Conservation (phyloP, 2,113 vertebrate species). For the Tylochromis polylepis region DNA sequence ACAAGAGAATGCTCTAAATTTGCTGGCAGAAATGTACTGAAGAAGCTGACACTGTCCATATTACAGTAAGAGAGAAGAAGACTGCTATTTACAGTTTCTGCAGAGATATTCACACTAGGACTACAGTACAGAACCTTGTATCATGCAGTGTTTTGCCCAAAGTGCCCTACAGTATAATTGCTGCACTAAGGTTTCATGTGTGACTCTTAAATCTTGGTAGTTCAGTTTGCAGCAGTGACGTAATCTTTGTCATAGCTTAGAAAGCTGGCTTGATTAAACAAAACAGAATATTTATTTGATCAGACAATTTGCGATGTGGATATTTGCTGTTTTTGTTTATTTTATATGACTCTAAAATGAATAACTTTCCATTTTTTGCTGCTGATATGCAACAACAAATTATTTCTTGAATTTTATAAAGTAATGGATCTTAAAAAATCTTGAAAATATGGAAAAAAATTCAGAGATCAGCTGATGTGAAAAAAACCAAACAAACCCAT, state of each 20-base stretch:
- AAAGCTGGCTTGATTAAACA: not conserved
- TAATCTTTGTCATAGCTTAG: not conserved
- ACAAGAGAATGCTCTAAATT: not conserved
- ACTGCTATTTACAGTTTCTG: not conserved
- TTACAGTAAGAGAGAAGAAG: no score
- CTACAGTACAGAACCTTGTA: not conserved
- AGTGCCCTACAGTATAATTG: not conserved
- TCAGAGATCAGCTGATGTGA: not conserved
- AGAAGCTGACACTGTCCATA: not conserved
- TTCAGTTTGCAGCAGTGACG: not conserved
- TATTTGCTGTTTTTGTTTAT: not conserved
- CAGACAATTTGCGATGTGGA: not conserved
- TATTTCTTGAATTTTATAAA: not conserved
- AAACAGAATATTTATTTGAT: not conserved
- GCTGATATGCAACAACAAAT: not conserved
- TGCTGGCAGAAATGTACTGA: not conserved
- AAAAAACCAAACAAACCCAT: not conserved
- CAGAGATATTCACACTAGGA: not conserved
- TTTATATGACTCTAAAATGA: not conserved
- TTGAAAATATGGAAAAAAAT: rapidly evolving
- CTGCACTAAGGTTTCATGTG: not conserved
- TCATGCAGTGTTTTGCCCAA: not conserved
- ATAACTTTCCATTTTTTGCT: not conserved
- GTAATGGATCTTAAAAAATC: not conserved
- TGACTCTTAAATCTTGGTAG: not conserved